Percentiles rank a stretch among this genome's conserved stretches.
phyloP scores from a whole-genome alignment of 2,797 vertebrate genomes.

The Podargus strigoides region DNA sequence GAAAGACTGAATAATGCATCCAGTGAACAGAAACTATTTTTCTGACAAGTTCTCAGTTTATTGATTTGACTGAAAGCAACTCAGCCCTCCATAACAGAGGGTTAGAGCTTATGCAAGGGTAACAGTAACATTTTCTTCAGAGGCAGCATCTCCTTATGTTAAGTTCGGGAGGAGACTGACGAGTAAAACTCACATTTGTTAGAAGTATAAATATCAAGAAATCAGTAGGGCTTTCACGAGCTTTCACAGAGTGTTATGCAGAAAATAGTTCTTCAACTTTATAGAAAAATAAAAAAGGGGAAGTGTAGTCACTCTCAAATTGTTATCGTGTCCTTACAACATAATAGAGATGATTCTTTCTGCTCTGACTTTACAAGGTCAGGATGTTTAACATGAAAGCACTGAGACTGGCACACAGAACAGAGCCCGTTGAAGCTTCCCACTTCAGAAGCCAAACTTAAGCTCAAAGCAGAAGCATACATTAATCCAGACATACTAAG shows the following conservation, averaged over 20 bases:
- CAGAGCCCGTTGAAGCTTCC: neutral
- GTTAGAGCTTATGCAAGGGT: neutral
- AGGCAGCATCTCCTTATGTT: neutral
- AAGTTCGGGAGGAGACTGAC: neutral
- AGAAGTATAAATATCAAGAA: neutral
- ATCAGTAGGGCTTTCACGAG: neutral
- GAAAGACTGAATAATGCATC: neutral
- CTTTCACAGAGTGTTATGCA: neutral
- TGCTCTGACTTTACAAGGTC: neutral
- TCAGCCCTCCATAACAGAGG: neutral
- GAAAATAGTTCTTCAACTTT: neutral
- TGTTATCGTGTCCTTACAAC: neutral
- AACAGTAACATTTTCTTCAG: neutral
- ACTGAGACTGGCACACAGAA: accelerated
- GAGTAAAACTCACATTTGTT: neutral
- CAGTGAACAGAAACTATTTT: neutral
- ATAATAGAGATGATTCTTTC: neutral
- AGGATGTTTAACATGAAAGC: neutral
- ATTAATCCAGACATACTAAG: neutral
- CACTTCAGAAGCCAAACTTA: neutral
- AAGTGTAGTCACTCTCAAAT: neutral
- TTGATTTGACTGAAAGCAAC: neutral
- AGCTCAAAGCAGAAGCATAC: neutral
- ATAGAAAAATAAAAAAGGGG: neutral
- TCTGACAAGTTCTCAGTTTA: neutral